Evolutionary conservation across 2,113 vertebrate genomes (phyloP).

Genomic region (Onychostruthus taczanowskii): DNA sequence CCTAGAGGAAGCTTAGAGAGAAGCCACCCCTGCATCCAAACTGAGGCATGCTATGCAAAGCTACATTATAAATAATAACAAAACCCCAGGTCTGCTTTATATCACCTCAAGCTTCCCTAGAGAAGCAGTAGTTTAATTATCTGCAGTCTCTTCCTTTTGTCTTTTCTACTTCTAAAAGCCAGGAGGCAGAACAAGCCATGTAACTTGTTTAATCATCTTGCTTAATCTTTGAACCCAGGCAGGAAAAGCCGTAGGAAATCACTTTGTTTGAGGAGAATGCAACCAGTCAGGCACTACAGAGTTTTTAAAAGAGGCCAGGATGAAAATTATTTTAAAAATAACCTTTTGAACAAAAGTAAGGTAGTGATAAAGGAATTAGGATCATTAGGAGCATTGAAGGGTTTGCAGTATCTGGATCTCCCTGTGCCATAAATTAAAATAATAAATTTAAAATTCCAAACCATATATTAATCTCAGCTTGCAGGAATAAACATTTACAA

Average conservation of each 20-base stretch:
- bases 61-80: neutral
- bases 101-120: neutral
- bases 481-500: neutral
- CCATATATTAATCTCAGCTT: neutral
- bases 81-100: rapidly evolving
- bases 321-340: neutral
- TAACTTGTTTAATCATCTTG: neutral
- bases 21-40: neutral
- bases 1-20: neutral
- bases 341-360: neutral
- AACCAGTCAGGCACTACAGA: neutral
- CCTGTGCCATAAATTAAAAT: neutral
- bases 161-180: neutral
- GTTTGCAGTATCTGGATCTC: neutral
- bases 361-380: neutral
- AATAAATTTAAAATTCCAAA: neutral
- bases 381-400: neutral
- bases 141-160: neutral
- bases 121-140: neutral
- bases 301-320: neutral
- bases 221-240: neutral
- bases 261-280: neutral
- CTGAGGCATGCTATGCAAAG: neutral
- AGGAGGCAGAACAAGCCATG: neutral
- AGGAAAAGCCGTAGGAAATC: neutral